Evolutionary conservation across 2,888 invertebrate genomes (phyloP).

Genomic region (Chymomyza fuscimana): DNA sequence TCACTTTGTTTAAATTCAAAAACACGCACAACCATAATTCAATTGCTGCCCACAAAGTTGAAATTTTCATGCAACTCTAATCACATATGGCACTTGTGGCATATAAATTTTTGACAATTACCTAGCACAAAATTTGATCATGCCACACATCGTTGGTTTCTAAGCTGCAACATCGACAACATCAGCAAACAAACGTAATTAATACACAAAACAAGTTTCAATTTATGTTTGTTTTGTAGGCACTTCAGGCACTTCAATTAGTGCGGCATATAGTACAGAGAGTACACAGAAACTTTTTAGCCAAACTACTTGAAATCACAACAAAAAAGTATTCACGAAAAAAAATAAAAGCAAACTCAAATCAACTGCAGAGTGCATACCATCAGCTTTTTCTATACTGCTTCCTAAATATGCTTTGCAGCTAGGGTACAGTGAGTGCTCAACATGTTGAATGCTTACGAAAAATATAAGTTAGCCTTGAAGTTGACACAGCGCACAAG

Average conservation of each 20-base stretch:
- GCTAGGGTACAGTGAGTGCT: not conserved
- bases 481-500: no score
- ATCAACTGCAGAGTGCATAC: not conserved
- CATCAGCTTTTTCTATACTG: not conserved
- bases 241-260: conserved; percentile 68
- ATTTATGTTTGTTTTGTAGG: not conserved
- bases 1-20: conserved; percentile 18
- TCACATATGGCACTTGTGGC: conserved; percentile 42
- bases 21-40: conserved; percentile 40
- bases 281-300: conserved; percentile 1
- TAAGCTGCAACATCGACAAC: not conserved
- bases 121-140: conserved; percentile 52
- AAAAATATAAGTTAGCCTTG: not conserved
- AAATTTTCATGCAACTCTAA: conserved; percentile 26
- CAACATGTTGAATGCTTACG: not conserved
- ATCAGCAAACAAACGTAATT: not conserved
- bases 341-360: not conserved
- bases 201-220: not conserved
- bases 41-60: conserved; percentile 39
- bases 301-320: not conserved
- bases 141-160: not conserved
- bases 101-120: conserved; percentile 37
- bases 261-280: conserved; percentile 50
- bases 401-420: not conserved
- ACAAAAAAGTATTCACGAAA: not conserved